Evolutionary conservation across 2,888 invertebrate species (phyloP).

Genomic region (Oscheius onirici): DNA sequence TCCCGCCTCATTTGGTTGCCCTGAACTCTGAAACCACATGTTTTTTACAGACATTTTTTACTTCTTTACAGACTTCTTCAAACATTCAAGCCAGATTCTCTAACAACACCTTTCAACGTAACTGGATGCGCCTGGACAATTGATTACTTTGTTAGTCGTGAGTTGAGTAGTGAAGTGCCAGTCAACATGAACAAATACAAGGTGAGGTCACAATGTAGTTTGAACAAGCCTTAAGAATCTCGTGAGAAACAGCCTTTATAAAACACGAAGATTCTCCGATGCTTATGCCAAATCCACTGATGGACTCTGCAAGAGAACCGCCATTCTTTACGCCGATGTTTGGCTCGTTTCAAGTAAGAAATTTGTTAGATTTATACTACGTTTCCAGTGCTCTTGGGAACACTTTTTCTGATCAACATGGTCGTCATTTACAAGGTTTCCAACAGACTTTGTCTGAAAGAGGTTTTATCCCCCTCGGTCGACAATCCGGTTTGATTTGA

Average conservation of each 20-base stretch:
- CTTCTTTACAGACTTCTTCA: no score
- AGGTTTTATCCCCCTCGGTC: neutral
- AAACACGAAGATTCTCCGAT: neutral
- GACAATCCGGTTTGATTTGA: no score
- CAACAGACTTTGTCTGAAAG: neutral
- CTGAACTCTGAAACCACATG: no score
- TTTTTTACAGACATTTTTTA: no score
- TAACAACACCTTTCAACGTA: no score
- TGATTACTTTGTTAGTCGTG: neutral
- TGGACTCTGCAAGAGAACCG: neutral
- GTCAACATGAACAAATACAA: no score
- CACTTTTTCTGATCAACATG: neutral
- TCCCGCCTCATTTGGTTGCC: no score
- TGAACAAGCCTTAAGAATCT: neutral
- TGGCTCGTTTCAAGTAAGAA: neutral
- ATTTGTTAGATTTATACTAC: no score
- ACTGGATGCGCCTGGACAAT: no score
- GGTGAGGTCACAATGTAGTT: neutral
- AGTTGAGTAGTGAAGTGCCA: neutral
- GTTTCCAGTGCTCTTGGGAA: conserved; percentile 1
- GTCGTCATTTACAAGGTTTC: neutral
- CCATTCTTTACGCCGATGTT: neutral
- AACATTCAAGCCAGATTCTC: no score
- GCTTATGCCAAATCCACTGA: neutral
- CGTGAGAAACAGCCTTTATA: neutral